phyloP scores from a whole-genome alignment of 2,888 invertebrate species.

The Ochropacha duplaris region DNA sequence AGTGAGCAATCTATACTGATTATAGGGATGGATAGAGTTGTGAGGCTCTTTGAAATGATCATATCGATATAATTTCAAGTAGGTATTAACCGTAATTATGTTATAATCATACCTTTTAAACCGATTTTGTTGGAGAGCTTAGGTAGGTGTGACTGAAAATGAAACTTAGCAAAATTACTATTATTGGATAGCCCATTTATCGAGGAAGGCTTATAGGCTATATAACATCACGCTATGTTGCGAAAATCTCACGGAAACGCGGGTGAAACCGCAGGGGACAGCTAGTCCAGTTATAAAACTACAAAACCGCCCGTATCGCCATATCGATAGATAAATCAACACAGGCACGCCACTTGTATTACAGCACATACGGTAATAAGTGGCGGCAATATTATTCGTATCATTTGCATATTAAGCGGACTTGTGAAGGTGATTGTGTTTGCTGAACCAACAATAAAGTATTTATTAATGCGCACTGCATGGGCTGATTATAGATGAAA shows the following conservation, averaged over 20 bases:
- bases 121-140: too few relatives aligned
- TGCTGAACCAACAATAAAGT: slow-evolving; percentile 24
- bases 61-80: not conserved
- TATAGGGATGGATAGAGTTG: slow-evolving; percentile 9
- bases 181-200: too few relatives aligned
- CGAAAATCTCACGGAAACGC: too few relatives aligned
- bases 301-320: not conserved
- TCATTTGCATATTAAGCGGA: slow-evolving; percentile 26
- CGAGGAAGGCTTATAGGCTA: too few relatives aligned
- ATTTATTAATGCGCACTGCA: slow-evolving; percentile 1
- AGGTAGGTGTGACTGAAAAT: too few relatives aligned
- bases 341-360: not conserved
- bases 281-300: too few relatives aligned
- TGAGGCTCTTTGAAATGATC: not conserved
- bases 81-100: not conserved
- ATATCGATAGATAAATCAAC: not conserved
- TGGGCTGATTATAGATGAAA: not conserved
- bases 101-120: not conserved
- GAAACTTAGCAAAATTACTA: too few relatives aligned
- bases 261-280: too few relatives aligned
- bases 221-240: too few relatives aligned
- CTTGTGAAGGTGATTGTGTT: slow-evolving; percentile 32
- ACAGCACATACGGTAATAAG: not conserved
- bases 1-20: slow-evolving; percentile 19
- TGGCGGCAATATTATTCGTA: slow-evolving; percentile 5